These are phyloP conservation scores for Periophthalmus modestus DNA, from an alignment of 2,113 vertebrate genomes.

Conservation along the genomic window DNA sequence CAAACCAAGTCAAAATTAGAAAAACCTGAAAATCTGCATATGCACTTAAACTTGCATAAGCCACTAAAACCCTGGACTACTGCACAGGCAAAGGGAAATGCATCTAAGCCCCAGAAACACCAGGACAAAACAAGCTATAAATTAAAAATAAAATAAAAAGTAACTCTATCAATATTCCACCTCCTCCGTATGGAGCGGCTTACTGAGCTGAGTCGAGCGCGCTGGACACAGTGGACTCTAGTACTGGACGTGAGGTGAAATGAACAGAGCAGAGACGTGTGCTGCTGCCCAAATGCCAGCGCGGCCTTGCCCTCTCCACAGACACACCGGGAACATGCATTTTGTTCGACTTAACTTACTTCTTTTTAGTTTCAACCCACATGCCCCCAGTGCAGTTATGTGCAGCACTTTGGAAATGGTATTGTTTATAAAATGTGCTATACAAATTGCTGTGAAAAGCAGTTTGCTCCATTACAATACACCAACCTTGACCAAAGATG, in stretches of 20 bases:
- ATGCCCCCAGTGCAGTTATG: neutral
- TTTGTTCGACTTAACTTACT: neutral
- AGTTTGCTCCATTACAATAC: neutral
- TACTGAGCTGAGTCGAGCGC: neutral
- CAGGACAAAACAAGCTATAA: neutral
- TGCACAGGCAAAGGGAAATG: too few relatives aligned
- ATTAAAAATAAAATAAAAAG: neutral
- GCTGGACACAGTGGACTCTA: neutral
- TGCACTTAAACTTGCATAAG: too few relatives aligned
- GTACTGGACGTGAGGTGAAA: neutral
- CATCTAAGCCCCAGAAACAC: neutral
- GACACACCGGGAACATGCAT: neutral
- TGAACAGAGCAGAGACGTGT: neutral
- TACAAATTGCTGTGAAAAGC: too few relatives aligned
- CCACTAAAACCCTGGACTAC: too few relatives aligned
- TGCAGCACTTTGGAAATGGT: too few relatives aligned
- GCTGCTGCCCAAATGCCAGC: neutral
- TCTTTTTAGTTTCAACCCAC: neutral
- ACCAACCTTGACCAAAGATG: neutral
- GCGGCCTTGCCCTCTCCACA: neutral
- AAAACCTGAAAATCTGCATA: too few relatives aligned
- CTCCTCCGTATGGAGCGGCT: neutral
- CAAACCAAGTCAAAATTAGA: too few relatives aligned
- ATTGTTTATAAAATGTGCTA: too few relatives aligned
- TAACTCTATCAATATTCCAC: neutral